phyloP scores from a whole-genome alignment of 2,888 invertebrate species.

The Chrysolina haemoptera region DNA sequence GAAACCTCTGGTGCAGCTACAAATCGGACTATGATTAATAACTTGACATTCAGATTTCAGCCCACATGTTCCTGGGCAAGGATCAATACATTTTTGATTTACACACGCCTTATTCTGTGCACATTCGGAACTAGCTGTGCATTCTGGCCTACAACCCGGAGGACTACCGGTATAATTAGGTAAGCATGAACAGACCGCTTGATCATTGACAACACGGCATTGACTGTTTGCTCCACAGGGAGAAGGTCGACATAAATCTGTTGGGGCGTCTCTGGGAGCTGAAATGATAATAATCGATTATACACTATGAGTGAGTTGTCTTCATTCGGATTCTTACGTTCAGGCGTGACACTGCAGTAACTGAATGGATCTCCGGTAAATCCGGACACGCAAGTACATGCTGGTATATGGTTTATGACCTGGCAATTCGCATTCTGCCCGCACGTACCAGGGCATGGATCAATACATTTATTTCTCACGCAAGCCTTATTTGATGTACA shows the following conservation, averaged over 20 bases:
- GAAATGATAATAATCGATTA: constrained; percentile 48
- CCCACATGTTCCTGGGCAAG: constrained; percentile 83
- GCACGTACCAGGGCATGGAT: constrained; percentile 76
- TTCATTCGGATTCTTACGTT: constrained; percentile 57
- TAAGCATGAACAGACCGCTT: constrained; percentile 79
- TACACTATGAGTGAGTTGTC: neutral
- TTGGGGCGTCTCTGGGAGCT: constrained; percentile 59
- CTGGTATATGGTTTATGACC: constrained; percentile 71
- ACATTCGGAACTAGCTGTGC: constrained; percentile 81
- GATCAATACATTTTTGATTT: constrained; percentile 81
- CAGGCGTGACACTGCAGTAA: constrained; percentile 53
- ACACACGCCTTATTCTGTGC: constrained; percentile 79
- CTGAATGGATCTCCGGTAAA: constrained; percentile 75
- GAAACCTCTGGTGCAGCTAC: constrained; percentile 75
- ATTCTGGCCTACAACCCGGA: constrained; percentile 80
- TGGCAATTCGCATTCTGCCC: constrained; percentile 78
- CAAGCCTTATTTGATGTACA: constrained; percentile 74
- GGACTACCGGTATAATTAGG: constrained; percentile 80
- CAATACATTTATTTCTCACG: constrained; percentile 72
- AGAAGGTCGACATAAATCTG: constrained; percentile 78
- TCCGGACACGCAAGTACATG: constrained; percentile 78
- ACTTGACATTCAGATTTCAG: constrained; percentile 80
- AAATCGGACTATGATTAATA: constrained; percentile 83
- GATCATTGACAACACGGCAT: constrained; percentile 74
- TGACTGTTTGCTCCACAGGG: constrained; percentile 84